Conservation (phyloP, 2,797 vertebrate species). For the Peromyscus melanophrys region DNA sequence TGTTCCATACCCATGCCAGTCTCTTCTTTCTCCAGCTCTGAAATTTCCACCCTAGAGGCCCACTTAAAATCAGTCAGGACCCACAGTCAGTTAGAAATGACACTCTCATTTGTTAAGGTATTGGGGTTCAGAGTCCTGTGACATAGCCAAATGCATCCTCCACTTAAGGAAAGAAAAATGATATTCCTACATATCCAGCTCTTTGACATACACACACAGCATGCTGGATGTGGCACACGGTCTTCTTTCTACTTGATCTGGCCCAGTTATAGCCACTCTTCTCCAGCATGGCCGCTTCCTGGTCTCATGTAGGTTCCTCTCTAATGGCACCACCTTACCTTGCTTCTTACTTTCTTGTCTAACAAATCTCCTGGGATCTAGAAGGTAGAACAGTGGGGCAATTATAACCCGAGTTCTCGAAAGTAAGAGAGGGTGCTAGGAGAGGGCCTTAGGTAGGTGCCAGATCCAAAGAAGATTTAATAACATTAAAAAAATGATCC, state of each 20-base stretch:
- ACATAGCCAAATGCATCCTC: slow-evolving; percentile 14
- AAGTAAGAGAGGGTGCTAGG: not conserved
- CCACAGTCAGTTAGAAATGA: not conserved
- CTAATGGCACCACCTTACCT: not conserved
- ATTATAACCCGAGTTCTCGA: not conserved
- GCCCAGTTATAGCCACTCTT: not conserved
- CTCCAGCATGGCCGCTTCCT: not conserved
- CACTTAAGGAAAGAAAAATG: not conserved
- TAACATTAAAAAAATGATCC: not conserved
- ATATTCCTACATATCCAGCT: slow-evolving; percentile 6
- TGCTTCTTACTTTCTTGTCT: slow-evolving; percentile 16
- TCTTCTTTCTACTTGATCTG: not conserved
- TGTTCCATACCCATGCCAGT: not conserved
- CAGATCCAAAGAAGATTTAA: slow-evolving; percentile 28
- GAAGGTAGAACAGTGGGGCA: not conserved
- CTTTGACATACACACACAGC: not conserved
- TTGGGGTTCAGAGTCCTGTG: not conserved
- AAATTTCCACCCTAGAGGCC: not conserved
- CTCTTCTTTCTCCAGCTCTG: not conserved
- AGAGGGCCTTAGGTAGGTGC: not conserved
- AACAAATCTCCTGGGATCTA: slow-evolving; percentile 15
- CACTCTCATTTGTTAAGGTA: slow-evolving; percentile 50
- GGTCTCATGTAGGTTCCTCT: not conserved
- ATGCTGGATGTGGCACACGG: not conserved
- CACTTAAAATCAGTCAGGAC: slow-evolving; percentile 1